Percentiles rank a stretch among this genome's conserved stretches.
These are phyloP conservation scores for Crematogaster levior DNA, from an alignment of 2,888 invertebrate species.

Conservation along the genomic window DNA sequence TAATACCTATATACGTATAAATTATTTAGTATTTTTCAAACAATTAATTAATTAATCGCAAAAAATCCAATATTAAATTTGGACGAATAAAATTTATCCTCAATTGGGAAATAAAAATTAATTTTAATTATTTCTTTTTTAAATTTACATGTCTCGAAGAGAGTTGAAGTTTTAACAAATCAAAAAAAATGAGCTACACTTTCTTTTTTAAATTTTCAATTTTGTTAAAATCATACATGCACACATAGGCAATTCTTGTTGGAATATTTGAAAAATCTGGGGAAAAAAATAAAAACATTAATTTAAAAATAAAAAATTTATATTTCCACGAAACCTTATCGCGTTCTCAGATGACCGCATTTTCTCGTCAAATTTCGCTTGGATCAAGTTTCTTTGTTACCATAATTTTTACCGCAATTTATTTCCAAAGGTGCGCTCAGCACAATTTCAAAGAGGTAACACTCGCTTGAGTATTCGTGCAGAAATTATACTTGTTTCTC, in stretches of 20 bases:
- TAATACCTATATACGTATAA: too few species aligned
- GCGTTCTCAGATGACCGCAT: background rate
- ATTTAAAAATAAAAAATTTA: background rate
- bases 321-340: background rate
- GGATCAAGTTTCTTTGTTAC: background rate
- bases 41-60: too few species aligned
- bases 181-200: too few species aligned
- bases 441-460: background rate
- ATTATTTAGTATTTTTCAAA: too few species aligned
- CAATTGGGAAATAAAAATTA: too few species aligned
- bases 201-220: background rate
- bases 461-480: background rate
- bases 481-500: slow-evolving; percentile 15
- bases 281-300: background rate
- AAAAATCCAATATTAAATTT: too few species aligned
- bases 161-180: too few species aligned
- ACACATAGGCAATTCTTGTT: too few species aligned
- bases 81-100: too few species aligned
- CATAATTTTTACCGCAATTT: background rate
- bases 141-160: too few species aligned
- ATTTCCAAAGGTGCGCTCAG: background rate
- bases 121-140: too few species aligned
- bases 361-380: background rate
- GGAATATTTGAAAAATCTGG: background rate
- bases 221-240: background rate